Evolutionary conservation across 2,888 invertebrate species (phyloP).

Genomic region (Theristus sp.): DNA sequence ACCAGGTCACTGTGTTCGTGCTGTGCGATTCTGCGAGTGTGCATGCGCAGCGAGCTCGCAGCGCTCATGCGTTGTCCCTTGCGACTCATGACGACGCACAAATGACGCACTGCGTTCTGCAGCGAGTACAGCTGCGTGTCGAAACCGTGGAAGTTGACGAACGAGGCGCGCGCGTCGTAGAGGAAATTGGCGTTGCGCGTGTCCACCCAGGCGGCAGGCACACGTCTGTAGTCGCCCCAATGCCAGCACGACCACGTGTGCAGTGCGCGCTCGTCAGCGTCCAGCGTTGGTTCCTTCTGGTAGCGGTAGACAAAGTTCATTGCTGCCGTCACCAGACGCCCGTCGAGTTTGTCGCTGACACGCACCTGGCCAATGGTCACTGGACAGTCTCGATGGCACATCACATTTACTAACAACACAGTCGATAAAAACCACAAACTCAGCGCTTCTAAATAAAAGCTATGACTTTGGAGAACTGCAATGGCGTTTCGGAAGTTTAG

Average conservation of each 20-base stretch:
- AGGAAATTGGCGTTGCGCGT: neutral
- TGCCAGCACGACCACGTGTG: neutral
- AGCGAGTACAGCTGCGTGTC: neutral
- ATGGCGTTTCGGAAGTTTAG: neutral
- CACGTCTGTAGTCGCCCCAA: neutral
- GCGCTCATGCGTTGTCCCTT: too few species aligned
- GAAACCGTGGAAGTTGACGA: neutral
- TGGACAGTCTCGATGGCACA: too few species aligned
- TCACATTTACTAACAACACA: too few species aligned
- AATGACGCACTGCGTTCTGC: neutral
- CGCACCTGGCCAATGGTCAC: neutral
- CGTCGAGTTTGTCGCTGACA: neutral
- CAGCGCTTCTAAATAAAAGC: too few species aligned
- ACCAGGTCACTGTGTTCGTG: too few species aligned
- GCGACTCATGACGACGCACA: neutral
- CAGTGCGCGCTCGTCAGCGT: neutral
- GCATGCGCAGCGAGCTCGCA: too few species aligned
- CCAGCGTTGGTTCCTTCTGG: neutral
- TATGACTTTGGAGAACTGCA: neutral
- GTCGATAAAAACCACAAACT: too few species aligned
- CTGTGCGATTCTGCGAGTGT: too few species aligned
- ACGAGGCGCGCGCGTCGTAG: neutral
- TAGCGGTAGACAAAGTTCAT: neutral
- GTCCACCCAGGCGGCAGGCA: neutral
- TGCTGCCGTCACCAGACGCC: neutral